Percentiles rank a stretch among this genome's conserved stretches.
Conservation (phyloP, 2,113 vertebrate species). For the Cyprinodon tularosa region DNA sequence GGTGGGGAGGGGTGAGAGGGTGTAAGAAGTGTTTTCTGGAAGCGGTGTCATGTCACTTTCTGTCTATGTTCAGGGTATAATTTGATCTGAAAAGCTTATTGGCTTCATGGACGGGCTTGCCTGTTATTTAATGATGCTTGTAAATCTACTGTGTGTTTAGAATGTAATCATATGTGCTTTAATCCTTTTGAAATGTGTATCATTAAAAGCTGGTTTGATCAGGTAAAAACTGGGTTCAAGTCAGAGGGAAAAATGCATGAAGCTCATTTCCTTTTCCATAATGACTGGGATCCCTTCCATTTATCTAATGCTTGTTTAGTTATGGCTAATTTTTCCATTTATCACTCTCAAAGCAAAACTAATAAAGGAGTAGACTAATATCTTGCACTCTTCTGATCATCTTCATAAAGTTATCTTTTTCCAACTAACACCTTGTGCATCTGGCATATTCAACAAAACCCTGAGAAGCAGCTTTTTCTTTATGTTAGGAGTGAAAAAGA, state of each 20-base stretch:
- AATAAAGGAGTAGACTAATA: not conserved
- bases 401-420: not conserved
- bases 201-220: not conserved
- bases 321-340: not conserved
- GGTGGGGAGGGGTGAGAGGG: not conserved
- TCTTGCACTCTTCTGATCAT: not conserved
- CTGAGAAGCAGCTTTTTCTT: not conserved
- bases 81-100: not conserved
- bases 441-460: not conserved
- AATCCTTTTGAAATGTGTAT: not conserved
- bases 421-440: too few relatives aligned
- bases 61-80: not conserved
- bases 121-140: not conserved
- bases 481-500: not conserved
- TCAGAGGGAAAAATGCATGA: not conserved
- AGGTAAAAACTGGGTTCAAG: not conserved
- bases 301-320: not conserved
- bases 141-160: not conserved
- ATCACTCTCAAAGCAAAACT: not conserved
- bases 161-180: too few relatives aligned
- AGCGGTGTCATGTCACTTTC: not conserved
- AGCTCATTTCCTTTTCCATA: not conserved
- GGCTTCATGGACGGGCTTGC: not conserved
- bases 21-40: not conserved
- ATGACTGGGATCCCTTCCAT: not conserved